Evolutionary conservation across 2,797 vertebrate genomes (phyloP).

Genomic region (Parauchenoglanis punctatus): DNA sequence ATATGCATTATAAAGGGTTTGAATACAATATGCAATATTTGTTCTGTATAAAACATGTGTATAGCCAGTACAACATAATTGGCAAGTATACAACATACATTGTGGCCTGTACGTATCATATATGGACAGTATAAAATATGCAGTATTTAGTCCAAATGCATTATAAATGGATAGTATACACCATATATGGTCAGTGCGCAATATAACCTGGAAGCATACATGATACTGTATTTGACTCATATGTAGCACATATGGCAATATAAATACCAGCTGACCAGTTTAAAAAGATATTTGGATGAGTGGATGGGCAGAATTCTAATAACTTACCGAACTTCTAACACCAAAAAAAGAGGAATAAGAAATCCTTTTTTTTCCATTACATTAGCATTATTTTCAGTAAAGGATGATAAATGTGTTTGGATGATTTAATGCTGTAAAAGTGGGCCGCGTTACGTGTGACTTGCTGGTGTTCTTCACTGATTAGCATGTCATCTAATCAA

Average conservation of each 20-base stretch:
- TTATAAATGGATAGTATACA: not conserved
- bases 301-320: not conserved
- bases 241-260: not conserved
- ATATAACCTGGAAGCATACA: not conserved
- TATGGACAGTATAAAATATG: not conserved
- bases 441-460: not conserved
- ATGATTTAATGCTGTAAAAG: not conserved
- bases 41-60: not conserved
- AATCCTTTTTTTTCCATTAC: not conserved
- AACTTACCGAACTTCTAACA: not conserved
- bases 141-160: not conserved
- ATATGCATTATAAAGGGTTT: not conserved
- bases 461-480: not conserved
- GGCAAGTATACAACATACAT: not conserved
- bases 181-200: not conserved
- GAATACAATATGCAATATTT: not conserved
- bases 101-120: not conserved
- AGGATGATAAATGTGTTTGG: slow-evolving; percentile 13
- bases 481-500: slow-evolving; percentile 29
- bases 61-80: not conserved
- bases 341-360: not conserved
- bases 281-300: not conserved
- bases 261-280: not conserved
- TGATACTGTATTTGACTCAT: not conserved
- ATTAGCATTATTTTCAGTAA: not conserved